Evolutionary conservation across 2,888 invertebrate species (phyloP).

Genomic region (Bellardia pandia): DNA sequence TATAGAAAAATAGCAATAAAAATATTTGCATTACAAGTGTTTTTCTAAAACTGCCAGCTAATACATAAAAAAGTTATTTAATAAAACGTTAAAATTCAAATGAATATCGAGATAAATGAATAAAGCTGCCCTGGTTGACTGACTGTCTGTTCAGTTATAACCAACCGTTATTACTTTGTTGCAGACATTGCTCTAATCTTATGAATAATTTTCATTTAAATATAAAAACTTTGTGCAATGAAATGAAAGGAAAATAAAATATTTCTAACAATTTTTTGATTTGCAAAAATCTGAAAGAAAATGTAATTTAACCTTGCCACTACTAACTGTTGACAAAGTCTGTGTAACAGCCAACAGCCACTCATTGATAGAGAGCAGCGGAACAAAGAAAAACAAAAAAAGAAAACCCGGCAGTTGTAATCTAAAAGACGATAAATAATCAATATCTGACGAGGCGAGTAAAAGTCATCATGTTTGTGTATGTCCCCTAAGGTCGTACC

Average conservation of each 20-base stretch:
- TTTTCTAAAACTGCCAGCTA: conserved; percentile 7
- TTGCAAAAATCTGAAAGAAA: conserved; percentile 38
- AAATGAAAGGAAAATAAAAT: conserved; percentile 41
- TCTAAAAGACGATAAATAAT: conserved; percentile 72
- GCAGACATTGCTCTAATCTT: conserved; percentile 48
- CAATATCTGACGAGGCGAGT: conserved; percentile 74
- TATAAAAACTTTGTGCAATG: conserved; percentile 54
- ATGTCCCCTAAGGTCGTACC: conserved; percentile 72
- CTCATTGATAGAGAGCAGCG: too few relatives aligned
- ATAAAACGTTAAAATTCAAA: conserved; percentile 49
- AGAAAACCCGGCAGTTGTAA: conserved; percentile 40
- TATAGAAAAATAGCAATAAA: conserved; percentile 6
- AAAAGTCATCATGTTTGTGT: conserved; percentile 74
- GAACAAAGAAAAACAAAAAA: not conserved
- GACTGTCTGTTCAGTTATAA: conserved; percentile 23
- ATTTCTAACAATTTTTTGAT: conserved; percentile 19
- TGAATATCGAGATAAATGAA: conserved; percentile 58
- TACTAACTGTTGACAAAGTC: conserved; percentile 34
- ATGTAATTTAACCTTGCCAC: conserved; percentile 60
- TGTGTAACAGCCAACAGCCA: not conserved
- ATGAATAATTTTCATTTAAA: conserved; percentile 70
- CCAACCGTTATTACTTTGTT: conserved; percentile 28
- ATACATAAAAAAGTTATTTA: conserved; percentile 30
- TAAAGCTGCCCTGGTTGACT: conserved; percentile 32
- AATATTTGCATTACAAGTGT: conserved; percentile 46